phyloP scores from a whole-genome alignment of 2,797 vertebrate genomes.

The Austrolebias charrua region DNA sequence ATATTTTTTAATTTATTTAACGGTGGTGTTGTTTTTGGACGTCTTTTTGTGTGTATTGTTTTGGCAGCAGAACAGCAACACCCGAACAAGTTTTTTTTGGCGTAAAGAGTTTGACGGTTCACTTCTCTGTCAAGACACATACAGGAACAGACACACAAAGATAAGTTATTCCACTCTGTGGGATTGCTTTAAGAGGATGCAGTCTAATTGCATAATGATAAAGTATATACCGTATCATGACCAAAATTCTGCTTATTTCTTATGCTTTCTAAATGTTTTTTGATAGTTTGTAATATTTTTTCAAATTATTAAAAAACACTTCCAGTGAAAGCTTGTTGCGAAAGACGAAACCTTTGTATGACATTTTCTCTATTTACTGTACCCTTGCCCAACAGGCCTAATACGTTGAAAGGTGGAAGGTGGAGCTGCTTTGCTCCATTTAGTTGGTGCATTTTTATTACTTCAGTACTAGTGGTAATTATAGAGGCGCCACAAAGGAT shows the following conservation, averaged over 20 bases:
- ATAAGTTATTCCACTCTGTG: slow-evolving; percentile 17
- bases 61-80: slow-evolving; percentile 37
- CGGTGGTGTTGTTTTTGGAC: slow-evolving; percentile 36
- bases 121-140: slow-evolving; percentile 31
- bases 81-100: slow-evolving; percentile 30
- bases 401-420: slow-evolving; percentile 33
- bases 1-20: slow-evolving; percentile 54
- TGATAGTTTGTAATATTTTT: background rate
- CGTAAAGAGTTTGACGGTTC: slow-evolving; percentile 35
- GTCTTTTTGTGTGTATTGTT: slow-evolving; percentile 32
- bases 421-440: slow-evolving; percentile 56
- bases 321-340: slow-evolving; percentile 8
- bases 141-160: slow-evolving; percentile 10
- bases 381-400: slow-evolving; percentile 10
- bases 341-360: slow-evolving; percentile 11
- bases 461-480: slow-evolving; percentile 61
- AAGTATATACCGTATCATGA: slow-evolving; percentile 18
- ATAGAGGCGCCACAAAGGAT: slow-evolving; percentile 53
- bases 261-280: slow-evolving; percentile 8
- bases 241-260: slow-evolving; percentile 17
- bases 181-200: slow-evolving; percentile 10
- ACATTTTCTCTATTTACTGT: background rate
- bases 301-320: background rate
- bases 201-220: slow-evolving; percentile 22
- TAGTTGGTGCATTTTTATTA: slow-evolving; percentile 58